Base-by-base conservation (phyloP, 2,113 vertebrate species). In the Alectura lathami region DNA sequence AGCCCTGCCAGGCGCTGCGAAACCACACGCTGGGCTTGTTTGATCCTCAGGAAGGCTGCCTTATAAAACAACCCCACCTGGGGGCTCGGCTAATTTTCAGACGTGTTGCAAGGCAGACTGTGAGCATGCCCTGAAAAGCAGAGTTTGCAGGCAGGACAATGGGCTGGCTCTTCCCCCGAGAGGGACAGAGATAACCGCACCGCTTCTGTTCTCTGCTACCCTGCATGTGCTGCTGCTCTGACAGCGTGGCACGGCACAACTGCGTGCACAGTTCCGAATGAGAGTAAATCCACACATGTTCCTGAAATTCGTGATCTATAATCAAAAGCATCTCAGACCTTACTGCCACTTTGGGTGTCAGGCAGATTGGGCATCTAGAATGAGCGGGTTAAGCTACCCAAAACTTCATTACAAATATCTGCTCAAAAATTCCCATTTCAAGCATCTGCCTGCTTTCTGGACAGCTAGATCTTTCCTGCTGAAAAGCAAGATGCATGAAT, bases 61-160 rank as follows among this genome's bases (percentile, higher is more conserved):
- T 38, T 20, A 70, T 68, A 42, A 82, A 76, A 22, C 29, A 54
- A 42, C 42, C 42, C 42, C 40, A 27, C 24, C 34, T 23, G 30
- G 69, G 66, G 77, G 9, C 43, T 29, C 54, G 38, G 17, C 9
- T 50, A 0, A 4, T 16, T 82, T 91, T 78, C 1, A 62, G 43
- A n/a, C 20, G 7, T 1, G 10, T 32, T 78, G 74, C 23, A 54
- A 43, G 30, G 66, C 8, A 80, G 40, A 51, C 1, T 72, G 53
- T 42, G 70, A 88, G 47, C 0, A 3, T 69, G 40, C 51, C 16
- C 32, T 0, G 2, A 66, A 40, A 81, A 73, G 42, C 1, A 17
- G 70, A 76, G 8, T n/a, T 91, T 34, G 30, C 21, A 56, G 38
- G 26, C 42, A 69, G 63, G 27, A 74, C 1, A 48, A 6, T 10